Evolutionary conservation across 2,113 vertebrate species (phyloP), one percentile per base, ranked within the genome.

Genomic region (Pimephales promelas): DNA sequence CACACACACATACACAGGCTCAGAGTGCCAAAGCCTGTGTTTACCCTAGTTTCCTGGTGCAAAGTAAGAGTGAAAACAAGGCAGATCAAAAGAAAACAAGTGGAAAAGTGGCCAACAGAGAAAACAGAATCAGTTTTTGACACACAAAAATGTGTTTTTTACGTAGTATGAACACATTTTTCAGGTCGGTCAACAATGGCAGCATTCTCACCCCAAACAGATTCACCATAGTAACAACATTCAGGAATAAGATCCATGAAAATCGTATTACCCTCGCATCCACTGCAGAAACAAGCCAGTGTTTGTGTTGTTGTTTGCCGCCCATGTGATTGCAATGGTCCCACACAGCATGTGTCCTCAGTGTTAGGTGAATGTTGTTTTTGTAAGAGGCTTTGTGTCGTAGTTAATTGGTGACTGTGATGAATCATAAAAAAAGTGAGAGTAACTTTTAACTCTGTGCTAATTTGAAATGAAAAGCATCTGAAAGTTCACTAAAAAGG

Each of bases 171-270:
- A 10, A 54, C 47, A 6, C 68, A 45, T 16, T 56, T 72, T 79
- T 62, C 43, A 2, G 40, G 49, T 34, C 36, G 9, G 18, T 75
- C 45, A 56, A 49, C 75, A 71, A 70, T 64, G 16, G 22, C 79
- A 49, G 49, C 31, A 22, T 74, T 40, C 36, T 82, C 28, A 31
- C 45, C 34, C 72, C 61, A 68, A 84, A 70, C 31, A 61, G 26
- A 54, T 85, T 71, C 83, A 72, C 80, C 84, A 62, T 62, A 34
- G 77, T 75, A 83, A 83, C 87, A 68, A 36, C 36, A 72, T 83
- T 47, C 79, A 62, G 61, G 84, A 82, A 83, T 86, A 83, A 88
- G 77, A 84, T 86, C 87, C 78, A 90, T 88, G 64, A 80, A 83
- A 86, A 87, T 83, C 57, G n/a, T 74, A 87, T 86, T 71, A 85